These are phyloP conservation scores for Muschampia plurimacula DNA, from an alignment of 2,888 invertebrate genomes.

Conservation along the genomic window DNA sequence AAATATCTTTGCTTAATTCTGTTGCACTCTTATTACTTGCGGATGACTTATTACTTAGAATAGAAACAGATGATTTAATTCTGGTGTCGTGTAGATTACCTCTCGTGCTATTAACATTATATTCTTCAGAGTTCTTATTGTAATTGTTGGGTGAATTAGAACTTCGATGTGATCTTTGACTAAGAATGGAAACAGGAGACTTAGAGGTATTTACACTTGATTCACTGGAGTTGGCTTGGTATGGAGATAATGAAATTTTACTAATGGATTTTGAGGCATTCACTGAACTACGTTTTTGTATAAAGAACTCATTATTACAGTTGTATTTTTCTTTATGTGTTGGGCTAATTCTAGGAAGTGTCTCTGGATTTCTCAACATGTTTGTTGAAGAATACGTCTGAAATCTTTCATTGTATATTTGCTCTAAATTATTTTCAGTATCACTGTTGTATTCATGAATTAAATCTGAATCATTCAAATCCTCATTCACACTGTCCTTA, in stretches of 20 bases:
- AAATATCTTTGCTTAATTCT: slow-evolving; percentile 61
- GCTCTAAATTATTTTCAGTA: slow-evolving; percentile 71
- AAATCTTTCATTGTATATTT: slow-evolving; percentile 72
- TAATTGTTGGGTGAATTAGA: slow-evolving; percentile 42
- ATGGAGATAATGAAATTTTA: slow-evolving; percentile 49
- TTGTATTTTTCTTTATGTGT: slow-evolving; percentile 37
- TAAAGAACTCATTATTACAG: slow-evolving; percentile 61
- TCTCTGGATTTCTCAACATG: slow-evolving; percentile 35
- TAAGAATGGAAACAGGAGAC: slow-evolving; percentile 56
- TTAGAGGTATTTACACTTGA: slow-evolving; percentile 51
- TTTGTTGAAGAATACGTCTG: slow-evolving; percentile 61
- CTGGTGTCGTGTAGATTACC: slow-evolving; percentile 45
- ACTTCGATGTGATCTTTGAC: slow-evolving; percentile 49
- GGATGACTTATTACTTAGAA: slow-evolving; percentile 61
- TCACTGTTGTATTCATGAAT: slow-evolving; percentile 53
- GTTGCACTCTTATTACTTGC: slow-evolving; percentile 56
- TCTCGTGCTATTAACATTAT: background rate
- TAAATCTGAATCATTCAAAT: slow-evolving; percentile 44
- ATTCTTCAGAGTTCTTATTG: slow-evolving; percentile 1
- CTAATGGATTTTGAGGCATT: slow-evolving; percentile 58
- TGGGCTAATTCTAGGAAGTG: slow-evolving; percentile 49
- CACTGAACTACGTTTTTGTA: slow-evolving; percentile 56
- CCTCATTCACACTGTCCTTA: slow-evolving; percentile 51
- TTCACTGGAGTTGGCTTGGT: slow-evolving; percentile 46
- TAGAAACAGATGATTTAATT: slow-evolving; percentile 63